A percentile compares a stretch with the other conserved stretches of the same genome.
phyloP scores from a whole-genome alignment of 2,888 invertebrate species.

The Pocota personata region DNA sequence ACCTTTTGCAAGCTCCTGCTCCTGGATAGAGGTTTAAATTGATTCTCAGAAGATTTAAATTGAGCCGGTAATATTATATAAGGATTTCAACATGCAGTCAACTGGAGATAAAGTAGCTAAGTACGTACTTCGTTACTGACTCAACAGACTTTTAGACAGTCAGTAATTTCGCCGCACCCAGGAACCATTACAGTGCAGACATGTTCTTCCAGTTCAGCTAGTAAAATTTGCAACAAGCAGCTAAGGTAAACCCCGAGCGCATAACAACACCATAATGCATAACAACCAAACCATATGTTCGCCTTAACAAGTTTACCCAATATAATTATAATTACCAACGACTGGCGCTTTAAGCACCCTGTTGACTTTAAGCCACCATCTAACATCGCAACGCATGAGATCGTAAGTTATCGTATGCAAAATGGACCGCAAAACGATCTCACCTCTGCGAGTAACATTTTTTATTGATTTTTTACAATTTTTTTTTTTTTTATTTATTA shows the following conservation, averaged over 20 bases:
- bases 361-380: constrained; percentile 20
- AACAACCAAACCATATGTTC: background rate
- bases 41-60: too few relatives aligned
- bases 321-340: background rate
- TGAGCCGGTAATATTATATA: too few relatives aligned
- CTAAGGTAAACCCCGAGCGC: background rate
- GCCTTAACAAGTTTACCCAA: background rate
- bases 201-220: too few relatives aligned
- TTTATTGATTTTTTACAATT: constrained; percentile 15
- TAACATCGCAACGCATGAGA: constrained; percentile 31
- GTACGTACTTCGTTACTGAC: too few relatives aligned
- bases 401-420: constrained; percentile 38
- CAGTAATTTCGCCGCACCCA: too few relatives aligned
- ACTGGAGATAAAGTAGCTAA: too few relatives aligned
- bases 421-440: constrained; percentile 45
- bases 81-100: too few relatives aligned
- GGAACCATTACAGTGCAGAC: too few relatives aligned
- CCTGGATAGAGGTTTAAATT: too few relatives aligned
- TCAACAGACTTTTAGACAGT: too few relatives aligned
- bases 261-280: background rate
- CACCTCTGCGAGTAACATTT: constrained; percentile 19
- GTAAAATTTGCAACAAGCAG: background rate
- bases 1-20: too few relatives aligned
- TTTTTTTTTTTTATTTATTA: constrained; percentile 31
- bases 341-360: constrained; percentile 26